Percentiles rank a stretch among this genome's conserved stretches.
Evolutionary conservation across 2,888 invertebrate species (phyloP).

Genomic region (Rhopalosiphum nymphaeae): DNA sequence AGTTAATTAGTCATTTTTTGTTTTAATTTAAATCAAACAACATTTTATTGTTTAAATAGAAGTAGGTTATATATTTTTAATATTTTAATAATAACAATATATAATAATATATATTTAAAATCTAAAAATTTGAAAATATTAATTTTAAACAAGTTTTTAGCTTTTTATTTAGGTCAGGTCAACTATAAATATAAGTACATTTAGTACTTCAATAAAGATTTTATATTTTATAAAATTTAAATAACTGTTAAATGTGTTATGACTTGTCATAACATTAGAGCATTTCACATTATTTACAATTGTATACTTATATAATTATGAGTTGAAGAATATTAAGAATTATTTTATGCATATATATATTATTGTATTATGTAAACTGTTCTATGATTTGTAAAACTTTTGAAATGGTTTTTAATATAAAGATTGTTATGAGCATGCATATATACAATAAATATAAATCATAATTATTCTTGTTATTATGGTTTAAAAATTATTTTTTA

Average conservation of each 20-base stretch:
- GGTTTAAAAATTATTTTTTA: not conserved
- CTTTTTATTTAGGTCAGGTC: conserved; percentile 18
- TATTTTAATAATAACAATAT: not conserved
- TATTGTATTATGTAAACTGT: not conserved
- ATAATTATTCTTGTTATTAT: not conserved
- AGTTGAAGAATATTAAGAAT: not conserved
- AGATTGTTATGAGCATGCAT: not conserved
- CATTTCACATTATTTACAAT: not conserved
- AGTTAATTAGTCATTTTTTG: conserved; percentile 70
- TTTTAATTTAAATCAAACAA: not conserved
- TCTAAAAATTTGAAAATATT: not conserved
- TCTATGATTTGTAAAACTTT: not conserved
- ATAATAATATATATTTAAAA: not conserved
- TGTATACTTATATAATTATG: not conserved
- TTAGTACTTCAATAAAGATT: not conserved
- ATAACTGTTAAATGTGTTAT: not conserved
- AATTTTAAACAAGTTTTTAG: not conserved
- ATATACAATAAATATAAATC: not conserved
- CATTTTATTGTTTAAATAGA: not conserved
- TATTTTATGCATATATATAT: not conserved
- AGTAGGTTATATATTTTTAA: not conserved
- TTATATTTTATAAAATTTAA: not conserved
- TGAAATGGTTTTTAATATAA: not conserved
- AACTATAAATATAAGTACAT: conserved; percentile 2
- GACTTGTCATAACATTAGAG: not conserved